Evolutionary conservation across 2,113 vertebrate species (phyloP).

Genomic region (Peromyscus californicus): DNA sequence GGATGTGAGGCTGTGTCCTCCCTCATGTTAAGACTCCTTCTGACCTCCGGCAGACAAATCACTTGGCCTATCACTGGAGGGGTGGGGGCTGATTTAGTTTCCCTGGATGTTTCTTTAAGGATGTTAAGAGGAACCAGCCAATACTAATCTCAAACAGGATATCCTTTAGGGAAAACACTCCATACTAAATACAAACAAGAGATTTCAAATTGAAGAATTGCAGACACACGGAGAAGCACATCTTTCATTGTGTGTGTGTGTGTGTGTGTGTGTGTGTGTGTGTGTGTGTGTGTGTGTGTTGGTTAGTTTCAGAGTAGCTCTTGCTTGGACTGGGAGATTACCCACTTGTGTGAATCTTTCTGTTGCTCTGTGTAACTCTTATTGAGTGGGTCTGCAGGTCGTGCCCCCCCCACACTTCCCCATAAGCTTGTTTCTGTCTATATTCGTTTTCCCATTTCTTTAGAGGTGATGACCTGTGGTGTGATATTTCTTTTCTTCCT

Average conservation of each 20-base stretch:
- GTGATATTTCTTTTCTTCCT: background rate
- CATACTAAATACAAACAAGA: constrained; percentile 85
- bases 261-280: background rate
- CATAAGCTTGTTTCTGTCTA: background rate
- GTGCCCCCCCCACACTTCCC: background rate
- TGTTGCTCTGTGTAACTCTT: background rate
- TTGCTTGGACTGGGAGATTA: constrained; percentile 3
- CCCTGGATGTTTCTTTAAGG: constrained; percentile 82
- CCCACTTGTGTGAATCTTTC: constrained; percentile 16
- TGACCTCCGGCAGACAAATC: constrained; percentile 37
- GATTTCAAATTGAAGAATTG: constrained; percentile 76
- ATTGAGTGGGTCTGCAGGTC: background rate
- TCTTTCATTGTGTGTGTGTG: background rate
- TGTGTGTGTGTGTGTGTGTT: background rate
- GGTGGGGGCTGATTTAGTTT: constrained; percentile 76
- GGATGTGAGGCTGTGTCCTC: background rate
- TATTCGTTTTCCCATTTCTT: background rate
- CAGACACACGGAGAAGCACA: constrained; percentile 61
- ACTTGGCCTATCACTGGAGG: constrained; percentile 52
- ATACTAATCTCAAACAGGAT: constrained; percentile 89
- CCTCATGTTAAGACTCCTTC: background rate
- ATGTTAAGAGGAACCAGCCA: constrained; percentile 83
- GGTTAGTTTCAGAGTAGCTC: constrained; percentile 40
- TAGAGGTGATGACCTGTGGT: background rate
- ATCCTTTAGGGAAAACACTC: constrained; percentile 90